These are phyloP conservation scores for Eufriesea mexicana DNA, from an alignment of 1,140 invertebrate genomes.

Conservation along the genomic window DNA sequence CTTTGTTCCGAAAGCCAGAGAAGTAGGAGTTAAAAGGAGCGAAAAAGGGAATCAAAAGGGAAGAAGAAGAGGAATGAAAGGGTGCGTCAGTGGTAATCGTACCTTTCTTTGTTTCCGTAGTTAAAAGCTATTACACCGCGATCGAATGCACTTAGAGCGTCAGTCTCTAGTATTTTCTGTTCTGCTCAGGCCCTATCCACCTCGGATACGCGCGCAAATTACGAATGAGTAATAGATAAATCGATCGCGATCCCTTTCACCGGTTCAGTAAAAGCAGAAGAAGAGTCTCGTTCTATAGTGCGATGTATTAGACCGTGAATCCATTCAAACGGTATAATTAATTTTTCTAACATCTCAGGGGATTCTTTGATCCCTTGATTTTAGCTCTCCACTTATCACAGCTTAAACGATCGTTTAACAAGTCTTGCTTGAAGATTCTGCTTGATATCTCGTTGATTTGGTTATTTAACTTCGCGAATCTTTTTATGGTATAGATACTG, in stretches of 20 bases:
- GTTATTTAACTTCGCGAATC: too few relatives aligned
- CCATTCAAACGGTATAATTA: not conserved
- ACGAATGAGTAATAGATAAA: conserved; percentile 37
- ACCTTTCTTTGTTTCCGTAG: conserved; percentile 53
- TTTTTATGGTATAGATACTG: too few relatives aligned
- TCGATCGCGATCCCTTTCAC: conserved; percentile 26
- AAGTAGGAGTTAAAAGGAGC: conserved; percentile 40
- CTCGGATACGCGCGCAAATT: conserved; percentile 24
- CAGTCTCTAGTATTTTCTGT: conserved; percentile 36
- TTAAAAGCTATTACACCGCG: conserved; percentile 54
- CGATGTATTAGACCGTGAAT: not conserved
- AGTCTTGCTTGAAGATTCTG: too few relatives aligned
- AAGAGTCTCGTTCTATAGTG: too few relatives aligned
- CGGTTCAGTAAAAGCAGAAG: too few relatives aligned
- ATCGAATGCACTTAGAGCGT: conserved; percentile 51
- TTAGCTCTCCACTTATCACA: not conserved
- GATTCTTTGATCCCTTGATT: not conserved
- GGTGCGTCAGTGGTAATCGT: conserved; percentile 40
- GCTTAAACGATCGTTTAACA: too few relatives aligned
- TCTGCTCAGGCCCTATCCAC: conserved; percentile 12
- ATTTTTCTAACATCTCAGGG: too few relatives aligned
- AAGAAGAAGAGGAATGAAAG: conserved; percentile 27
- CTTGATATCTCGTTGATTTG: too few relatives aligned
- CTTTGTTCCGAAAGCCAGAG: conserved; percentile 43
- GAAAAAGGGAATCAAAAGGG: conserved; percentile 19